Conservation (phyloP, 2,797 vertebrate genomes). For the Ptychobarbus kaznakovi region DNA sequence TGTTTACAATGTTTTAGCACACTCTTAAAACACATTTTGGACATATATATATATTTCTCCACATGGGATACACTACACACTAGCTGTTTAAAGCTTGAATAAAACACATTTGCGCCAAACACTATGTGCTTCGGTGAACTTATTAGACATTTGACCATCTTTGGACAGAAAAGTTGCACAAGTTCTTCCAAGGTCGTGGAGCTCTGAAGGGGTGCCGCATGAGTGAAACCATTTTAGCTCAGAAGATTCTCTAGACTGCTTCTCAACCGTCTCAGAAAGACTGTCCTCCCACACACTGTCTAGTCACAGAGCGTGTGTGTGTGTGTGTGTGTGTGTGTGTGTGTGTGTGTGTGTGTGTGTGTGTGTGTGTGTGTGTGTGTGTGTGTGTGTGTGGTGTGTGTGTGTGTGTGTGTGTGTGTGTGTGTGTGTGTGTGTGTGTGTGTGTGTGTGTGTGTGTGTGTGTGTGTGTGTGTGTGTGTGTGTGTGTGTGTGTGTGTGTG, state of each 20-base stretch:
- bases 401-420: no score
- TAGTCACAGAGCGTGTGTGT: constrained; percentile 38
- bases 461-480: neutral
- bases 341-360: constrained; percentile 17
- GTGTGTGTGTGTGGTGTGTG: neutral
- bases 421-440: constrained; percentile 10
- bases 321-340: neutral
- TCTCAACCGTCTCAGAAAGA: constrained; percentile 30
- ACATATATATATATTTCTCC: neutral
- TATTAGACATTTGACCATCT: constrained; percentile 10
- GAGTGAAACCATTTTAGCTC: constrained; percentile 35
- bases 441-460: no score
- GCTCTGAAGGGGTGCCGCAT: constrained; percentile 4
- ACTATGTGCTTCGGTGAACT: neutral
- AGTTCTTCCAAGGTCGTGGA: constrained; percentile 24
- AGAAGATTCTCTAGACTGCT: constrained; percentile 17
- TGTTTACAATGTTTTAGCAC: no score
- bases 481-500: constrained; percentile 11
- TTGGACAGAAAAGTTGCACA: constrained; percentile 9
- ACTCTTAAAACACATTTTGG: neutral
- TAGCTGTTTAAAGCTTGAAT: neutral
- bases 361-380: constrained; percentile 29
- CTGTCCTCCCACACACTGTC: constrained; percentile 39
- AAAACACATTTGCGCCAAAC: neutral
- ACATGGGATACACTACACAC: neutral